These are phyloP conservation scores for Montipora sp. DNA, from an alignment of 64 coral and sea anemone species.

Conservation along the genomic window DNA sequence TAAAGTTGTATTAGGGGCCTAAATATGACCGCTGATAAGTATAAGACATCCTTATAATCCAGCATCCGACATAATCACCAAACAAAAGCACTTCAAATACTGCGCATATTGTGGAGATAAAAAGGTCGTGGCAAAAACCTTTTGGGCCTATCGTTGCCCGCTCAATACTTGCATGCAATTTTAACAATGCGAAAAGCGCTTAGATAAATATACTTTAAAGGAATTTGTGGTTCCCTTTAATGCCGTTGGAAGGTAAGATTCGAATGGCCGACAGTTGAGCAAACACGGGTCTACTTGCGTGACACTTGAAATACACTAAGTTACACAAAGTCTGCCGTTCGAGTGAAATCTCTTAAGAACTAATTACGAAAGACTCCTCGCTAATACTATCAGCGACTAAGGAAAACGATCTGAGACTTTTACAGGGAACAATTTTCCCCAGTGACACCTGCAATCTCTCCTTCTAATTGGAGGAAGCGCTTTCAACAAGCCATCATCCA, in stretches of 20 bases:
- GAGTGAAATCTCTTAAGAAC: not conserved
- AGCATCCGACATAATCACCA: not conserved
- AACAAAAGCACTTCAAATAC: not conserved
- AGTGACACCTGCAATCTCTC: not conserved
- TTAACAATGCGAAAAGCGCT: no score
- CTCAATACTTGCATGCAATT: no score
- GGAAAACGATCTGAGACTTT: not conserved
- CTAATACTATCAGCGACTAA: not conserved
- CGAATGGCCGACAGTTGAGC: not conserved
- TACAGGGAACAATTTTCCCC: not conserved
- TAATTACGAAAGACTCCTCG: not conserved
- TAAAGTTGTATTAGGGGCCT: not conserved
- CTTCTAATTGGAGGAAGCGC: conserved; percentile 7
- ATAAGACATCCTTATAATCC: not conserved
- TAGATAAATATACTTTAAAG: no score
- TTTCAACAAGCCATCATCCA: not conserved
- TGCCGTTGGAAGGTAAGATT: not conserved
- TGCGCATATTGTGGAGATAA: not conserved
- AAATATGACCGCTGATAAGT: not conserved
- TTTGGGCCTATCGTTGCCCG: no score
- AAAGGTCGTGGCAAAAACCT: not conserved
- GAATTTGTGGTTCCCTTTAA: not conserved
- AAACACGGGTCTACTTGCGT: not conserved
- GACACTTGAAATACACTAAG: not conserved
- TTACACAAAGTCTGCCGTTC: not conserved